phyloP scores from a whole-genome alignment of 2,888 invertebrate genomes.

The Ptychoptera contaminata region DNA sequence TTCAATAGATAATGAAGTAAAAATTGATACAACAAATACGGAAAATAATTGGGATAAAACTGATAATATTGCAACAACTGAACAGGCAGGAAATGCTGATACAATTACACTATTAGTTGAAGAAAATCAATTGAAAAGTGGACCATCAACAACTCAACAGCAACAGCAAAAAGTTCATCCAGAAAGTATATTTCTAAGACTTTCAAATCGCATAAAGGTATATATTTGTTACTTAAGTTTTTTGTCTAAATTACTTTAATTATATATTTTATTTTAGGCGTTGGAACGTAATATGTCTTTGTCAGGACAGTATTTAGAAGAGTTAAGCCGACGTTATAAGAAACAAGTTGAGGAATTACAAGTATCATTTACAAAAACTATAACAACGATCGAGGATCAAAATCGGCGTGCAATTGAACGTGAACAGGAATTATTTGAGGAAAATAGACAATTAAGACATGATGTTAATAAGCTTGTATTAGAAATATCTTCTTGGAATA shows the following conservation, averaged over 20 bases:
- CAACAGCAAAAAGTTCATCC: slow-evolving; percentile 41
- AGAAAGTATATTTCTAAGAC: slow-evolving; percentile 88
- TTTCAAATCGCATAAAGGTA: slow-evolving; percentile 91
- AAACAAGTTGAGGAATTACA: slow-evolving; percentile 95
- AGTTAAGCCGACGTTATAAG: slow-evolving; percentile 86
- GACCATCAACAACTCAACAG: slow-evolving; percentile 6
- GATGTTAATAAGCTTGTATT: slow-evolving; percentile 46
- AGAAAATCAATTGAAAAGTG: background rate
- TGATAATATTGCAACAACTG: background rate
- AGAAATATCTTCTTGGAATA: slow-evolving; percentile 34
- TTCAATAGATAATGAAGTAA: background rate
- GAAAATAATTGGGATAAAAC: background rate
- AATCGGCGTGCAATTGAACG: slow-evolving; percentile 50
- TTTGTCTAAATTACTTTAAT: slow-evolving; percentile 4
- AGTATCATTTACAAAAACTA: slow-evolving; percentile 62
- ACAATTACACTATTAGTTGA: background rate
- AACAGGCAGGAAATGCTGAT: background rate
- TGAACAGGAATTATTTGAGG: slow-evolving; percentile 66
- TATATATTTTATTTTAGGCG: slow-evolving; percentile 38
- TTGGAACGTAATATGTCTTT: slow-evolving; percentile 94
- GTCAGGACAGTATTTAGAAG: slow-evolving; percentile 91
- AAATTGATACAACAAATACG: background rate
- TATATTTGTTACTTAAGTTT: slow-evolving; percentile 12
- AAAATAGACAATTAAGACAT: slow-evolving; percentile 48
- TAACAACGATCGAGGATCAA: slow-evolving; percentile 56